Evolutionary conservation across 2,113 vertebrate species (phyloP).

Genomic region (Setophaga kirtlandii): DNA sequence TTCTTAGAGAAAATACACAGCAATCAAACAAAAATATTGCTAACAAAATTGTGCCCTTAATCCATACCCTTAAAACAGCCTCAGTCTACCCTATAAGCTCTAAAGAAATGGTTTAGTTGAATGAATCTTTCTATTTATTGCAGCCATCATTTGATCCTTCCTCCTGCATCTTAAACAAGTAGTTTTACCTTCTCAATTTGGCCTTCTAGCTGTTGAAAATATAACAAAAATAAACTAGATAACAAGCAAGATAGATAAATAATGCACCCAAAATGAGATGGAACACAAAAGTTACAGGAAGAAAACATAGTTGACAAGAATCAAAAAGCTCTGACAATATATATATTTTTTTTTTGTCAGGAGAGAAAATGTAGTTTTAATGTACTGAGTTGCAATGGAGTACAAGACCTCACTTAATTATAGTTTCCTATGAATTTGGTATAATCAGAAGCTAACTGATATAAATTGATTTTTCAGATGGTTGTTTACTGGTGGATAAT

Average conservation of each 20-base stretch:
- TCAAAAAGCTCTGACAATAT: neutral
- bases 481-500: neutral
- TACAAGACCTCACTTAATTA: neutral
- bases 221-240: neutral
- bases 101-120: conserved; percentile 44
- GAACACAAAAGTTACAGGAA: neutral
- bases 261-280: neutral
- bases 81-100: conserved; percentile 22
- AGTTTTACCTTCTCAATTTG: conserved; percentile 17
- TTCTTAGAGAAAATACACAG: neutral
- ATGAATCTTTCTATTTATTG: conserved; percentile 55
- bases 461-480: neutral
- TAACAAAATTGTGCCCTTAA: conserved; percentile 39
- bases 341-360: neutral
- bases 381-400: neutral
- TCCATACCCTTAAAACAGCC: conserved; percentile 12
- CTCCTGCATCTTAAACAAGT: conserved; percentile 21
- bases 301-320: neutral
- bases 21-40: conserved; percentile 45
- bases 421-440: neutral
- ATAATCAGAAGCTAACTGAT: neutral
- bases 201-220: neutral
- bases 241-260: neutral
- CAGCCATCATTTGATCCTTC: conserved; percentile 2
- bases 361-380: neutral